Conservation (phyloP, 2,888 invertebrate genomes). For the Calephelis perditalis region DNA sequence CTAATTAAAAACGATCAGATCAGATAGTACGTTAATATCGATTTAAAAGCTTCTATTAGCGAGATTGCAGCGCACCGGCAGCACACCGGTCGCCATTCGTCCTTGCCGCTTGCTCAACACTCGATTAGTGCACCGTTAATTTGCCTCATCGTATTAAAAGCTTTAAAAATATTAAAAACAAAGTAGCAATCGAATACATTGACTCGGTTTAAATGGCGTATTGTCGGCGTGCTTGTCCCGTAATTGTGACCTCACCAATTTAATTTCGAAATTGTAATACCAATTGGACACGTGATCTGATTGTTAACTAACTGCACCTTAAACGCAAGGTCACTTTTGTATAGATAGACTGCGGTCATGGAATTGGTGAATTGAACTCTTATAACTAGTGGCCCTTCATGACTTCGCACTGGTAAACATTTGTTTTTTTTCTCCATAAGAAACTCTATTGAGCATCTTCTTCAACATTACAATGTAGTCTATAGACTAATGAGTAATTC, state of each 20-base stretch:
- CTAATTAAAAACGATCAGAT: not conserved
- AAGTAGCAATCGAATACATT: conserved; percentile 10
- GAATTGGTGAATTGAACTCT: conserved; percentile 26
- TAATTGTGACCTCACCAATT: conserved; percentile 53
- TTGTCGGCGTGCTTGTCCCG: conserved; percentile 31
- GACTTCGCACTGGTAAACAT: no score
- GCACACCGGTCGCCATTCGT: conserved; percentile 43
- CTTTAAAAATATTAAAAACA: conserved; percentile 38
- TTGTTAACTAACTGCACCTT: conserved; percentile 43
- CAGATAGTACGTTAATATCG: conserved; percentile 13
- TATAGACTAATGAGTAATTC: no score
- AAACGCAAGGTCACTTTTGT: conserved; percentile 39
- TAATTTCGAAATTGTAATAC: conserved; percentile 55
- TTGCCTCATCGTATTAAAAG: conserved; percentile 63
- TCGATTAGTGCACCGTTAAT: conserved; percentile 51
- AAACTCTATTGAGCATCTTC: no score
- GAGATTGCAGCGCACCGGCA: conserved; percentile 37
- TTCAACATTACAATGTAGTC: no score
- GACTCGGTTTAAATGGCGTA: conserved; percentile 36
- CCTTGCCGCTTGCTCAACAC: conserved; percentile 65
- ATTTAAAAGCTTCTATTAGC: conserved; percentile 9
- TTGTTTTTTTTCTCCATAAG: no score
- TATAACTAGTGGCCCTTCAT: not conserved
- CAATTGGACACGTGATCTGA: conserved; percentile 49
- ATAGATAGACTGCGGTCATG: conserved; percentile 44